Evolutionary conservation across 2,113 vertebrate species (phyloP).

Genomic region (Rallus limicola): DNA sequence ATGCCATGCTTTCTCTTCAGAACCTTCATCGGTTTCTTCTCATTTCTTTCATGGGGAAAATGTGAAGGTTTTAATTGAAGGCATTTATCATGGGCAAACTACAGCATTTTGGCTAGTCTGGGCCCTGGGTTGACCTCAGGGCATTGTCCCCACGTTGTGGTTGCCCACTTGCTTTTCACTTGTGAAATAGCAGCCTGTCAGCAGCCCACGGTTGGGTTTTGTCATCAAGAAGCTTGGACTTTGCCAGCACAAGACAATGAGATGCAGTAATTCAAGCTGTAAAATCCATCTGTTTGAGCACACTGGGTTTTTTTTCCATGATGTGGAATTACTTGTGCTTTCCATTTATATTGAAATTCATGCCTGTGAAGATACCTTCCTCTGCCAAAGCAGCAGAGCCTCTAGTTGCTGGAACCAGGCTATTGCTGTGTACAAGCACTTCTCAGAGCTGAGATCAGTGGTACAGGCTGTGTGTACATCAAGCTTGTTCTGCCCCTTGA

Average conservation of each 20-base stretch:
- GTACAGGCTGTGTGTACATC: neutral
- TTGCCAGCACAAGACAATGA: conserved; percentile 50
- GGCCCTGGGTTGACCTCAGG: neutral
- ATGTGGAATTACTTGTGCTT: conserved; percentile 19
- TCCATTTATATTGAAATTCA: conserved; percentile 38
- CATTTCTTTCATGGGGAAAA: rapidly evolving
- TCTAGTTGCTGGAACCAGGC: neutral
- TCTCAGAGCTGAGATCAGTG: neutral
- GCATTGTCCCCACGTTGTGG: rapidly evolving
- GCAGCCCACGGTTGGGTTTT: neutral
- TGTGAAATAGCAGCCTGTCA: neutral
- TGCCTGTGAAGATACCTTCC: neutral
- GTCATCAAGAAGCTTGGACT: neutral
- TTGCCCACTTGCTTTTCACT: neutral
- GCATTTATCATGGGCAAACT: neutral
- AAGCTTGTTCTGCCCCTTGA: neutral
- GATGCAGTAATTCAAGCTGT: conserved; percentile 27
- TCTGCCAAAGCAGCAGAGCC: conserved; percentile 12
- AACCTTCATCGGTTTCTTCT: neutral
- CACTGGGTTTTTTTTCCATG: neutral
- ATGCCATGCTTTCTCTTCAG: neutral
- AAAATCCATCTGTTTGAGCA: conserved; percentile 60
- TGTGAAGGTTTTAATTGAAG: neutral
- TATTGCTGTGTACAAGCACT: neutral
- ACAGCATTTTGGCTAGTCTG: neutral